These are phyloP conservation scores for Anthopleura xanthogrammica DNA, from an alignment of 92 coral and sea anemone genomes.

Conservation along the genomic window DNA sequence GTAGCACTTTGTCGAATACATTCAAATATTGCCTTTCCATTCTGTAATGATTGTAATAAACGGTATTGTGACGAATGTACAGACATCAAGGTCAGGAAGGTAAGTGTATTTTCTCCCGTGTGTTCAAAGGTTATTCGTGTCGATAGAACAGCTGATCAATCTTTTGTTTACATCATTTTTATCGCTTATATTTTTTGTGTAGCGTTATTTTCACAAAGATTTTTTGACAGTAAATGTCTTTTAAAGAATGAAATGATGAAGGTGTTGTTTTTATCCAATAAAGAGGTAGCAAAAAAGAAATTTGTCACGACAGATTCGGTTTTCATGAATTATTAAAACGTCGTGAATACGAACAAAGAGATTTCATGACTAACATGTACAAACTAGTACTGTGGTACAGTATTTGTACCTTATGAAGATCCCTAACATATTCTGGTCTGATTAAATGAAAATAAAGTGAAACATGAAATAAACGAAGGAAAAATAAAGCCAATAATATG, in stretches of 20 bases:
- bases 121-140: background rate
- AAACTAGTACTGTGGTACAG: background rate
- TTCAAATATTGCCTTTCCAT: constrained; percentile 64
- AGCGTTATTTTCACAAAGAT: background rate
- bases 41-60: constrained; percentile 59
- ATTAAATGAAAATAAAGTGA: no score
- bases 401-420: no score
- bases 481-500: background rate
- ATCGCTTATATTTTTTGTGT: background rate
- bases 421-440: no score
- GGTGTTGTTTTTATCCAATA: background rate
- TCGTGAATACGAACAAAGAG: background rate
- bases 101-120: constrained; percentile 10
- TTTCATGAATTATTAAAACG: background rate
- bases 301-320: background rate
- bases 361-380: background rate
- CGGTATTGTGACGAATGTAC: constrained; percentile 86
- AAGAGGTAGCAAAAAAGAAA: background rate
- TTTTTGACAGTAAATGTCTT: background rate
- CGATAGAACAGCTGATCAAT: constrained; percentile 20
- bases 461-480: background rate
- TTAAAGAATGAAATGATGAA: background rate
- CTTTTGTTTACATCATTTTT: constrained; percentile 16
- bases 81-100: constrained; percentile 54
- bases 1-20: constrained; percentile 63